Evolutionary conservation across 2,888 invertebrate species (phyloP), one percentile per base, ranked within the genome.

Genomic region (Cheilosia soror): DNA sequence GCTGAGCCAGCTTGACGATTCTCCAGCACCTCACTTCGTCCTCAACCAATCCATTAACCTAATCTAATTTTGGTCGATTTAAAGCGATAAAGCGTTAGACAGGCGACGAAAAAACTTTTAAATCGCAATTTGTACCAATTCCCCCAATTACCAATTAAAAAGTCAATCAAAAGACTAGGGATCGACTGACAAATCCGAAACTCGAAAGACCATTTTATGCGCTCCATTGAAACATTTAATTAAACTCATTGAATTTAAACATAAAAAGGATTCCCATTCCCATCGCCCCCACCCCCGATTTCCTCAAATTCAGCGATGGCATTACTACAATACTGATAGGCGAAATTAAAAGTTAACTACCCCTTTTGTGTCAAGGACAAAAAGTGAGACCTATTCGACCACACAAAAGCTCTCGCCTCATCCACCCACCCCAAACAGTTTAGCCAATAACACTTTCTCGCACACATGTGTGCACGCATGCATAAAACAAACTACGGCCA

Each of bases 361-460:
- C 75, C 79, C 66, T 76, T 80, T 76, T 62, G 60, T 85, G 80
- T 85, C 80, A 85, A 85, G 84, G 84, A 85, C 84, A 76, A 85
- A 80, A 79, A 84, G 79, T 79, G 84, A 79, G 84, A 85, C 80
- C 80, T 49, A 76, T 85, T 80, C 55, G 84, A 66, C 84, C 80
- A 62, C 76, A 72, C 44, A 66, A 80, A 85, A 85, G 71, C 80
- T 75, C 57, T 62, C 5, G n/a, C 44, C 5, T 9, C 9, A 20
- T 15, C 7, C 42, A 5, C 33, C 44, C 44, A 11, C 1, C 6
- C 13, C 25, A 31, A 5, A n/a, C 60, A 44, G 37, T 47, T 60
- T 40, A 37, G 33, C 63, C 63, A 57, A 62, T 42, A 62, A 62
- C 51, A 47, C 29, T 73, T 73, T 71, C 60, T 31, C 49, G 49